Evolutionary conservation across 2,113 vertebrate species (phyloP), one percentile per base, ranked within the genome.

Genomic region (Callocephalon fimbriatum): DNA sequence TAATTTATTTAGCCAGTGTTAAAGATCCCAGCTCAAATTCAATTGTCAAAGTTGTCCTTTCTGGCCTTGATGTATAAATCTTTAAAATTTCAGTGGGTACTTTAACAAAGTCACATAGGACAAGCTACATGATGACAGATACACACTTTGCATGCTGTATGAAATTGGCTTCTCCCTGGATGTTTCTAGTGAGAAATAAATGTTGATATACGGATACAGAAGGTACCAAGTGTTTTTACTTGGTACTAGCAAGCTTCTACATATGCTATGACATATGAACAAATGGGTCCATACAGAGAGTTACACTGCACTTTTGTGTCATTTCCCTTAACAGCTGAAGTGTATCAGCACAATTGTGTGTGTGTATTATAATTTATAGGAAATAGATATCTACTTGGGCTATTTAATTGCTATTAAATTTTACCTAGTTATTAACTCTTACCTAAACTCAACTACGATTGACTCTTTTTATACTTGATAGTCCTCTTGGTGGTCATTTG

Each of bases 1-100:
- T 54, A 59, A 90, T 94, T 92, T 88, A 58, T 93, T 70, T 90
- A 86, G 38, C 26, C 12, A 12, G 59, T 71, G 70, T 10, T 66
- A 88, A 83, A 76, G 54, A 93, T 66, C 71, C 42, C 63, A 91
- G 47, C 31, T 87, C 37, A 94, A 88, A 88, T 53, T 86, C 83
- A 77, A 73, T 62, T 75, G 81, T 93, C 51, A 17, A 73, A 80
- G 67, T 32, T 4, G 12, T 74, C 21, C 12, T 42, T 94, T 88
- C 56, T 83, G 85, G n/a, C 62, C 63, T 88, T 92, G 75, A 83
- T 44, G 12, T 59, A 44, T 76, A 88, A 63, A 54, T 80, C 35
- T 77, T 88, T 83, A 86, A 54, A 37, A 74, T 80, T 85, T 91
- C 71, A 59, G 4, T 71, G 38, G 50, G 9, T 89, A 16, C 54